Evolutionary conservation across 2,797 vertebrate species (phyloP).

Genomic region (Eleutherodactylus coqui): DNA sequence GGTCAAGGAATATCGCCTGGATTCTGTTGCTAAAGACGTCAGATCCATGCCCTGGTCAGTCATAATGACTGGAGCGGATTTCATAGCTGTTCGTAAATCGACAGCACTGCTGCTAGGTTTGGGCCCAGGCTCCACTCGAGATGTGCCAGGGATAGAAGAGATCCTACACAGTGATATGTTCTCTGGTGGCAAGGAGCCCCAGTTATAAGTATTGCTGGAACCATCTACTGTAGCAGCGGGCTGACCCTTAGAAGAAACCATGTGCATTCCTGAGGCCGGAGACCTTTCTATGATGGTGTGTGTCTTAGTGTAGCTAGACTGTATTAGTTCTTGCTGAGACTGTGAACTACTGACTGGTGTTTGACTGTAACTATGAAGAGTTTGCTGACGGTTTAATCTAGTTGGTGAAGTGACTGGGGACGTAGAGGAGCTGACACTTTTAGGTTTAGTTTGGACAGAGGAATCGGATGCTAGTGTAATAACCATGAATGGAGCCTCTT

Average conservation of each 20-base stretch:
- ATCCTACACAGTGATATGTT: conserved; percentile 92
- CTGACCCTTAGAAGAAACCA: conserved; percentile 71
- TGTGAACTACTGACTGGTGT: conserved; percentile 76
- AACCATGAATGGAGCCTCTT: conserved; percentile 89
- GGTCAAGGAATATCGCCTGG: conserved; percentile 90
- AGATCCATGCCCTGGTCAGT: conserved; percentile 99
- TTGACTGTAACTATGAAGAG: conserved; percentile 81
- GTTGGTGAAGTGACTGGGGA: conserved; percentile 92
- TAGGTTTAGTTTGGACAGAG: conserved; percentile 83
- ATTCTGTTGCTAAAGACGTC: conserved; percentile 92
- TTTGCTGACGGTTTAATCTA: conserved; percentile 79
- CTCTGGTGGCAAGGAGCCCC: conserved; percentile 86
- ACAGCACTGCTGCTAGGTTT: conserved; percentile 82
- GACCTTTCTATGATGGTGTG: conserved; percentile 71
- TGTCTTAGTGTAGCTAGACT: conserved; percentile 76
- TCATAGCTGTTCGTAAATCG: conserved; percentile 89
- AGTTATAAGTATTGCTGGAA: conserved; percentile 80
- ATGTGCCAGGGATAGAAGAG: conserved; percentile 85
- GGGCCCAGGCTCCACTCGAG: conserved; percentile 85
- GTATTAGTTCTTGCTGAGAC: conserved; percentile 78
- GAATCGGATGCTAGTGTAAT: conserved; percentile 87
- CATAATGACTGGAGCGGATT: conserved; percentile 92
- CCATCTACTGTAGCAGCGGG: conserved; percentile 74
- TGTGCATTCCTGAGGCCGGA: conserved; percentile 69
- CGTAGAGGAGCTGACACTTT: conserved; percentile 86